Evolutionary conservation across 2,797 vertebrate genomes (phyloP), one percentile per base, ranked within the genome.

Genomic region (Adrianichthys oophorus): DNA sequence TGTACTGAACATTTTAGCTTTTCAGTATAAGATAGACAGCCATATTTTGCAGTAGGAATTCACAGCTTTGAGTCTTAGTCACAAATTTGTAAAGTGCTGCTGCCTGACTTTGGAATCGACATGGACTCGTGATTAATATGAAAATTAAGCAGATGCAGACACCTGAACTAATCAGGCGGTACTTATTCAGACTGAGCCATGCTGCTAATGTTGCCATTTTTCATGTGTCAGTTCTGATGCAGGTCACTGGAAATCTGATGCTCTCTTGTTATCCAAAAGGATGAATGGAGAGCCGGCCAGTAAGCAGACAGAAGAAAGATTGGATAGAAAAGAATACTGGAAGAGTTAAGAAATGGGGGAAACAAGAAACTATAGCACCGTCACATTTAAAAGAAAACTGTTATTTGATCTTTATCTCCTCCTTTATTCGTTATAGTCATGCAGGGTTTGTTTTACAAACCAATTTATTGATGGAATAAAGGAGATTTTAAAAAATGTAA

Each of bases 131-230:
- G 95, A 97, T 98, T 97, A 96, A 97, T 97, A 93, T 95, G 91
- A 95, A 95, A 95, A 96, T 95, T 95, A 96, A 91, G 91, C 89
- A 90, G 91, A 94, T 84, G 93, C 93, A 95, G 94, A 92, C 94
- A 96, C 95, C 95, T 96, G 94, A 98, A 96, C 93, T 94, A 97
- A 96, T 96, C 95, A 95, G 94, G 92, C 95, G 93, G 91, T 94
- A 92, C 93, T 95, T 96, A 95, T 95, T 94, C 94, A 94, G 93
- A 83, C 93, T 91, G 90, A 91, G 92, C 93, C 91, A 92, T 90
- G 86, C 90, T 85, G 89, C 93, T 96, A 96, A 96, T 96, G 95
- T 94, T 91, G 92, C 93, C 92, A 97, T 97, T 96, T 95, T 93
- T 98, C 94, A 96, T 94, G 90, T 97, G 95, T 96, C 95, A 95